Evolutionary conservation across 1,140 invertebrate genomes (phyloP), one percentile per base, ranked within the genome.

Genomic region (Chlorops oryzae): DNA sequence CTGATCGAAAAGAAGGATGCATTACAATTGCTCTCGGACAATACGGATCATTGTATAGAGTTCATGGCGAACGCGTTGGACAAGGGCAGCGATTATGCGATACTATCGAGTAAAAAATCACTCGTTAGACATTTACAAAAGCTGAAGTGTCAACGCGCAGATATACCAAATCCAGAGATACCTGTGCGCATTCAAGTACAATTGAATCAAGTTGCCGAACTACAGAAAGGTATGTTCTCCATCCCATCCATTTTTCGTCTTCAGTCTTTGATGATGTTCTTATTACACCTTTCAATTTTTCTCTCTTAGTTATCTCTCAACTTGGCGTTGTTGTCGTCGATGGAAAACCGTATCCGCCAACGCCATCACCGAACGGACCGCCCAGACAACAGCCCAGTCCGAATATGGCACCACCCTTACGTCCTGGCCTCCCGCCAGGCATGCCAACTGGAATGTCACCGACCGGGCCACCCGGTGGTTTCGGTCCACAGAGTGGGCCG

Each of bases 31-130:
- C 75, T 90, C 4, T 86, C 87, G 4, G 82, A 83, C 62, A 81
- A 89, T 61, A 88, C 88, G 10, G 88, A 92, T 75, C 87, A 92
- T 75, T 90, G 88, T 70, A 86, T 90, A 37, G 80, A 84, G 47
- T 91, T 92, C 74, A 86, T 90, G 37, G 81, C 81, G 61, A 78
- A 82, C 62, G 86, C 86, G 13, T 74, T 92, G 7, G 80, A 85
- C 20, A 83, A 84, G 62, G 88, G 88, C 44, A 86, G 83, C 54
- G 88, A 92, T 71, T 86, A 85, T 73, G 88, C 90, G 35, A 75
- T 92, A 48, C 76, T 92, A 23, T 88, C 87, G 61, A 87, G 84
- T 66, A 92, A 92, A 78, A 87, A 86, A 72, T 83, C 81, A 35
- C 76, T 83, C 18, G 81, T 81, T 32, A 79, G 80, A 55, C 86